phyloP scores from a whole-genome alignment of 2,888 invertebrate genomes.

The Hofmannophila pseudospretella region DNA sequence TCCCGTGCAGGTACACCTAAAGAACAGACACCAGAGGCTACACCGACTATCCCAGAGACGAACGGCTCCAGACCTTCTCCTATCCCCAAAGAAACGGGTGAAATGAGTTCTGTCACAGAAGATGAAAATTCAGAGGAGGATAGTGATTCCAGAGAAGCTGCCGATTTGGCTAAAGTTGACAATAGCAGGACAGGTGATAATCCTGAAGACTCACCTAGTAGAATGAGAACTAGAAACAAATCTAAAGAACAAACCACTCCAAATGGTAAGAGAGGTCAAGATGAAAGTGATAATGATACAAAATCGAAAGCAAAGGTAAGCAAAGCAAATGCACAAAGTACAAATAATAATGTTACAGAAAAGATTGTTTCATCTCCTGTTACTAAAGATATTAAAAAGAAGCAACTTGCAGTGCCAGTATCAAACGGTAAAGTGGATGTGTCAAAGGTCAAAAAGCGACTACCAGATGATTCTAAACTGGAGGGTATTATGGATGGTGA shows the following conservation, averaged over 20 bases:
- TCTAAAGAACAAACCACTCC: slow-evolving; percentile 84
- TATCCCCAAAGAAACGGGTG: slow-evolving; percentile 82
- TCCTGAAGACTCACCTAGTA: slow-evolving; percentile 89
- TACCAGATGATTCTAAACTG: slow-evolving; percentile 72
- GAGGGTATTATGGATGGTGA: slow-evolving; percentile 79
- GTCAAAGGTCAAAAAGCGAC: slow-evolving; percentile 78
- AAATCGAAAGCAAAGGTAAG: slow-evolving; percentile 54
- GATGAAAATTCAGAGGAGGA: slow-evolving; percentile 97
- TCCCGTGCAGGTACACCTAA: slow-evolving; percentile 88
- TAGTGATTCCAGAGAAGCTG: slow-evolving; percentile 94
- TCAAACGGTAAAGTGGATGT: slow-evolving; percentile 71
- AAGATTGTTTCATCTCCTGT: slow-evolving; percentile 55
- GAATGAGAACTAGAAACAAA: slow-evolving; percentile 92
- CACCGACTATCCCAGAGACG: slow-evolving; percentile 71
- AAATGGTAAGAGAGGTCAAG: slow-evolving; percentile 59
- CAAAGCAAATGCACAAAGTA: slow-evolving; percentile 56
- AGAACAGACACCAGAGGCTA: slow-evolving; percentile 82
- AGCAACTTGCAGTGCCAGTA: no score
- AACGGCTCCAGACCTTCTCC: slow-evolving; percentile 80
- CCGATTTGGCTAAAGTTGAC: slow-evolving; percentile 88
- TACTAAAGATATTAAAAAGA: slow-evolving; percentile 64
- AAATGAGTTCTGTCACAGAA: slow-evolving; percentile 89
- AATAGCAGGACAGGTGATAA: slow-evolving; percentile 84
- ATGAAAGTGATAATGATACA: slow-evolving; percentile 69
- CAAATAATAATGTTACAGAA: slow-evolving; percentile 59